These are phyloP conservation scores for Agrochola lychnidis DNA, from an alignment of 2,888 invertebrate species.

Conservation along the genomic window DNA sequence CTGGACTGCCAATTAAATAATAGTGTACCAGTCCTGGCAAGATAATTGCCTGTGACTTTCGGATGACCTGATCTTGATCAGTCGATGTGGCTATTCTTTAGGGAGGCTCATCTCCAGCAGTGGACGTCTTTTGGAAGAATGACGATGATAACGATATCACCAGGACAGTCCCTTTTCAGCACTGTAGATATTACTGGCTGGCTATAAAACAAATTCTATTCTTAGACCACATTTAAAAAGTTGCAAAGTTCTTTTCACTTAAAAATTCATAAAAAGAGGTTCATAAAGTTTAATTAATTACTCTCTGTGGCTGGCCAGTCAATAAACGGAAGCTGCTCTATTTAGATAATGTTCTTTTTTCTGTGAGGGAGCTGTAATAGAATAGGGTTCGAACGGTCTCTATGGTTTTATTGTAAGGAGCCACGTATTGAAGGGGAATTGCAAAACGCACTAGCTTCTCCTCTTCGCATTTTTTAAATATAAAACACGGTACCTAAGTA, in stretches of 20 bases:
- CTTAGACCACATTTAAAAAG: slow-evolving; percentile 25
- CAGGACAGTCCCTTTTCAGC: neutral
- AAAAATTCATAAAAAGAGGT: slow-evolving; percentile 38
- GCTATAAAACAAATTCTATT: slow-evolving; percentile 11
- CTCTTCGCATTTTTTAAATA: neutral
- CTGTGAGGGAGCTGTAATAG: slow-evolving; percentile 35
- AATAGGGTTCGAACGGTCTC: slow-evolving; percentile 30
- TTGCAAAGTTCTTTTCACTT: slow-evolving; percentile 25
- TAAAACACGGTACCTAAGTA: neutral
- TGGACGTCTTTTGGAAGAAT: neutral
- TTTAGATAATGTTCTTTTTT: slow-evolving; percentile 50
- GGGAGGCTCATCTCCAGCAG: neutral
- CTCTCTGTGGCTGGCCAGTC: slow-evolving; percentile 33
- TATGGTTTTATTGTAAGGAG: slow-evolving; percentile 34
- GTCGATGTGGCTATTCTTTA: neutral
- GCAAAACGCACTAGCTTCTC: neutral
- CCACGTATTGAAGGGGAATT: neutral
- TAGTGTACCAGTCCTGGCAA: neutral
- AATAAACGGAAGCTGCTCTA: slow-evolving; percentile 51
- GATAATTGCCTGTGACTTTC: too few relatives aligned
- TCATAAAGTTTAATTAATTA: slow-evolving; percentile 54
- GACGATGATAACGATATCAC: neutral
- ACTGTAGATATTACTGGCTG: neutral
- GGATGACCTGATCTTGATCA: neutral
- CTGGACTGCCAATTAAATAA: neutral